Evolutionary conservation across 1,140 invertebrate genomes (phyloP).

Genomic region (Drosophila grimshawi): DNA sequence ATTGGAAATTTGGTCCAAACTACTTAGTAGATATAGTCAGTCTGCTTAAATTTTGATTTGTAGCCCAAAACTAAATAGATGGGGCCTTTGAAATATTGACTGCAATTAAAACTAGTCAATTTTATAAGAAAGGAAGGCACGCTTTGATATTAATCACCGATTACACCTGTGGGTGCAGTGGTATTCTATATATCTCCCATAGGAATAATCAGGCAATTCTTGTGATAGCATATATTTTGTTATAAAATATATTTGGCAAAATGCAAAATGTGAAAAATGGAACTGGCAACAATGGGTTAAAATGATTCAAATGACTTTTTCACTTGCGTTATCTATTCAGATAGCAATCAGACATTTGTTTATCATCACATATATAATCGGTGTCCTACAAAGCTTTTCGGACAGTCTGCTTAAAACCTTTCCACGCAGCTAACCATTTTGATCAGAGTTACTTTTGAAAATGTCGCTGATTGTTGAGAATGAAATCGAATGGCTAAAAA

Average conservation of each 20-base stretch:
- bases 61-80: not conserved
- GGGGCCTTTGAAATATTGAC: not conserved
- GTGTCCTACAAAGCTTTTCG: not conserved
- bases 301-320: not conserved
- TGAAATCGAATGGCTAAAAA: constrained; percentile 56
- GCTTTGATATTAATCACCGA: no score
- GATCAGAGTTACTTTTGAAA: not conserved
- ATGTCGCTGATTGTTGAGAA: constrained; percentile 50
- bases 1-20: constrained; percentile 26
- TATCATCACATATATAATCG: not conserved
- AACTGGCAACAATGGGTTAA: not conserved
- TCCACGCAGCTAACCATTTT: not conserved
- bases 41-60: not conserved
- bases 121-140: no score
- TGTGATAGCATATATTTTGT: no score
- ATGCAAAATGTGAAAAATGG: not conserved
- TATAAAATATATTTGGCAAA: no score
- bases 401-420: not conserved
- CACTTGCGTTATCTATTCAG: not conserved
- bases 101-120: no score
- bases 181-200: no score
- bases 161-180: no score
- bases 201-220: no score
- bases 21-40: not conserved
- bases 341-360: not conserved